Conservation (phyloP, 2,797 vertebrate genomes). For the Ambastaia sidthimunki region DNA sequence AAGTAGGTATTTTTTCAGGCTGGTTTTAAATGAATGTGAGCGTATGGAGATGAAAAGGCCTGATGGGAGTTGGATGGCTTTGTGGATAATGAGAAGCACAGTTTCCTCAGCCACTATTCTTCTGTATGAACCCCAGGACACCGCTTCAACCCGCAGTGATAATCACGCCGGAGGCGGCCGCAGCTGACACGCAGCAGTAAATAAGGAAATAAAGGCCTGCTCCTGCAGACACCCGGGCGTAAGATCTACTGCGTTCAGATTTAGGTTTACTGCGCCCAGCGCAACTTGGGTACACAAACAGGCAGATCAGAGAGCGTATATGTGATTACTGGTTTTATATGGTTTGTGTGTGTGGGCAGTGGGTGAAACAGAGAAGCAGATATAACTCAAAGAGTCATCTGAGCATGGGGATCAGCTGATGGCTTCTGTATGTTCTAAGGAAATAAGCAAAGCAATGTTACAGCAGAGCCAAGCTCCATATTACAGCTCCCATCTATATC, state of each 20-base stretch:
- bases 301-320: constrained; percentile 49
- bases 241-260: constrained; percentile 56
- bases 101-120: constrained; percentile 56
- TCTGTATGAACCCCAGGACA: constrained; percentile 56
- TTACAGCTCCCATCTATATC: constrained; percentile 62
- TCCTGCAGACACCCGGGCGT: constrained; percentile 52
- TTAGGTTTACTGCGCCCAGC: constrained; percentile 51
- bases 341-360: constrained; percentile 27
- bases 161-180: constrained; percentile 55
- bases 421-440: constrained; percentile 25
- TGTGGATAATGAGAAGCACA: constrained; percentile 60
- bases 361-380: constrained; percentile 40
- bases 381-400: constrained; percentile 48
- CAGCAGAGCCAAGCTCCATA: constrained; percentile 60
- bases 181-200: constrained; percentile 56
- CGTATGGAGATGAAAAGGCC: constrained; percentile 44
- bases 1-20: constrained; percentile 43
- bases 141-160: constrained; percentile 59
- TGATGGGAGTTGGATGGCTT: constrained; percentile 55
- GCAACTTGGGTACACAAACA: constrained; percentile 43
- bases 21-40: constrained; percentile 55
- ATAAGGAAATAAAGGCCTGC: constrained; percentile 61
- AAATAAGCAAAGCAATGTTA: constrained; percentile 56
- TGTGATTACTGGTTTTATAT: constrained; percentile 28
- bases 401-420: constrained; percentile 39